Percentiles rank a stretch among this genome's conserved stretches.
These are phyloP conservation scores for Leptarthrus brevirostris DNA, from an alignment of 2,888 invertebrate genomes.

Conservation along the genomic window DNA sequence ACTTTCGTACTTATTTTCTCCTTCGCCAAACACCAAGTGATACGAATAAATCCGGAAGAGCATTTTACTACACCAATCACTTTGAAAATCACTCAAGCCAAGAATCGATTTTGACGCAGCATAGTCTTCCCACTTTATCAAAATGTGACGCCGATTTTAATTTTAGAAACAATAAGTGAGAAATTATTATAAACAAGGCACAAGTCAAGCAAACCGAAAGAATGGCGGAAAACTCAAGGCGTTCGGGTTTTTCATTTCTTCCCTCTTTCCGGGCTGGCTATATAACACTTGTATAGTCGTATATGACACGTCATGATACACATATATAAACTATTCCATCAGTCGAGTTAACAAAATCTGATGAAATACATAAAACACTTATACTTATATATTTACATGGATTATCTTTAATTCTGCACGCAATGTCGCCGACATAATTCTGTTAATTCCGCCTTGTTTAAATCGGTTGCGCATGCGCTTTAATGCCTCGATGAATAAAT, in stretches of 20 bases:
- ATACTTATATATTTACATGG: neutral
- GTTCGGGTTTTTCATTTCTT: conserved; percentile 34
- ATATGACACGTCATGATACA: no score
- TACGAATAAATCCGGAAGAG: conserved; percentile 36
- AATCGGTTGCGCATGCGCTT: conserved; percentile 43
- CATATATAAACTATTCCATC: neutral
- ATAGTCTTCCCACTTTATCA: neutral
- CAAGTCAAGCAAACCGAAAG: conserved; percentile 6
- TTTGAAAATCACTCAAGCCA: conserved; percentile 12
- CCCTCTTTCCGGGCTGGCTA: conserved; percentile 37
- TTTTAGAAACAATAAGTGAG: conserved; percentile 39
- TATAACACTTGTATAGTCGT: no score
- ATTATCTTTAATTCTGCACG: conserved; percentile 40
- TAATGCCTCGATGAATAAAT: conserved; percentile 25
- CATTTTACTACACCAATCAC: neutral
- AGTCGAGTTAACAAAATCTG: neutral
- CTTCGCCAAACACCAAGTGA: no score
- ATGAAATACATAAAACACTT: neutral
- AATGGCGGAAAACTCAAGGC: conserved; percentile 34
- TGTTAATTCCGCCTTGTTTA: conserved; percentile 32
- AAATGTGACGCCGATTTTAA: conserved; percentile 26
- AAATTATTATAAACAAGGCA: conserved; percentile 43
- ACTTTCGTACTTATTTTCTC: neutral
- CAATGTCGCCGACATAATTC: conserved; percentile 38
- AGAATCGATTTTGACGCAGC: neutral